These are phyloP conservation scores for Calephelis virginiensis DNA, from an alignment of 1,140 invertebrate genomes.

Conservation along the genomic window DNA sequence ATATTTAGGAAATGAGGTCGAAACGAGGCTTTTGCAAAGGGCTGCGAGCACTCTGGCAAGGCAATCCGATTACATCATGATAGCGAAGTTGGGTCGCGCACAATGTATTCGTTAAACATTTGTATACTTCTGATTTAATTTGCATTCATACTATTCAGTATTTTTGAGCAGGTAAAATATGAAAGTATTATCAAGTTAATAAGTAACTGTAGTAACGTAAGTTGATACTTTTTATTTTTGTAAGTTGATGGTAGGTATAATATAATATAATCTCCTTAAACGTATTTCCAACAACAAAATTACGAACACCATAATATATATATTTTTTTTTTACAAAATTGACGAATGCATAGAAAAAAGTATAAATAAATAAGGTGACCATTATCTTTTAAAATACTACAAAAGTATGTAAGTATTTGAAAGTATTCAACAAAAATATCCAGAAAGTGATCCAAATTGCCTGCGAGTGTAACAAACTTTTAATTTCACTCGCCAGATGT, in stretches of 20 bases:
- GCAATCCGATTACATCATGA: slow-evolving; percentile 61
- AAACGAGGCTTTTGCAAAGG: slow-evolving; percentile 52
- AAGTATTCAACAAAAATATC: not conserved
- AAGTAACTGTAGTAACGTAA: not conserved
- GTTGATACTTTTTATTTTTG: too few species aligned
- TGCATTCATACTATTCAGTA: slow-evolving; percentile 19
- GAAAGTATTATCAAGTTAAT: not conserved
- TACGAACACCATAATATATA: too few species aligned
- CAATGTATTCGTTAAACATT: slow-evolving; percentile 47
- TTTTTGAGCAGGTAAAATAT: not conserved
- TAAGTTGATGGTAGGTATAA: too few species aligned
- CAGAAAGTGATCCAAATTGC: not conserved
- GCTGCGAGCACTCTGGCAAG: slow-evolving; percentile 42
- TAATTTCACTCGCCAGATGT: slow-evolving; percentile 8
- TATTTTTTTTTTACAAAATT: too few species aligned
- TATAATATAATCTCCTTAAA: too few species aligned
- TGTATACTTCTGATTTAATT: not conserved
- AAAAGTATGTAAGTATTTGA: not conserved
- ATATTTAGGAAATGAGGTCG: slow-evolving; percentile 72
- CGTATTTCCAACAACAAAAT: too few species aligned
- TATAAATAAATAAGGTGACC: too few species aligned
- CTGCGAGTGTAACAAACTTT: slow-evolving; percentile 3
- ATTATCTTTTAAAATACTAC: too few species aligned
- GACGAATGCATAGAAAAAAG: too few species aligned
- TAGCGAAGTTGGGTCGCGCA: slow-evolving; percentile 41